Base-by-base conservation (phyloP, 1,140 invertebrate species). In the Drosophila watanabei region DNA sequence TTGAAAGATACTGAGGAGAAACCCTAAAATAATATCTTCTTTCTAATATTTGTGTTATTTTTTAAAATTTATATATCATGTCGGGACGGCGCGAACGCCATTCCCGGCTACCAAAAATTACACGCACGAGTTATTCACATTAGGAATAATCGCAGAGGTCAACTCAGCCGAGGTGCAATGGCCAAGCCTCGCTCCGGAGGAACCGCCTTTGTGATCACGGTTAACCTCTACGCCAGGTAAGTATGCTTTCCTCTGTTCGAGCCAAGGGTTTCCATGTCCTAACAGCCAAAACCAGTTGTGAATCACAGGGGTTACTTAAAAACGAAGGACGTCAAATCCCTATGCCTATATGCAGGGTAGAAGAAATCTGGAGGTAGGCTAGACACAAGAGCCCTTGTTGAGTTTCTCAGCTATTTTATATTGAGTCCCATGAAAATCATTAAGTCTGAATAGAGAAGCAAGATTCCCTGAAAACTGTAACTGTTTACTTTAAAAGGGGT, bases 181-280 rank as follows among this genome's bases (percentile, higher is more conserved):
- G 54, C 86, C 84, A 81, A 94, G 95, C 92, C 95, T 95, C 95
- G 77, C 93, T 94, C 94, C 94, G 94, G 94, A 94, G 94, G 93
- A 94, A 95, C 95, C 94, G 93, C 94, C 95, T 96, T 95, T 78
- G 58, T 95, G 95, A 95, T 95, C 95, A 95, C 92, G 94, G 94
- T 95, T 89, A 93, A 93, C 93, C 94, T 94, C 95, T 93, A 93
- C 94, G 93, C 93, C 94, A 94, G 94, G 94, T 94, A 94, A 94
- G 94, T 94, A 94, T 94, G 94, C 88, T 91, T 92, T 85, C 0
- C 35, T 14, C 35, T 0, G 48, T 65, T 62, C 48, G 2, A 4
- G 24, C 24, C 24, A 2, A 24, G 24, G 24, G 3, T 24, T 24
- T 24, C 3, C 24, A 24, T 24, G 24, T 24, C 1, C 24, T 24